phyloP scores from a whole-genome alignment of 2,797 vertebrate species.

The Gymnothorax reevesii region DNA sequence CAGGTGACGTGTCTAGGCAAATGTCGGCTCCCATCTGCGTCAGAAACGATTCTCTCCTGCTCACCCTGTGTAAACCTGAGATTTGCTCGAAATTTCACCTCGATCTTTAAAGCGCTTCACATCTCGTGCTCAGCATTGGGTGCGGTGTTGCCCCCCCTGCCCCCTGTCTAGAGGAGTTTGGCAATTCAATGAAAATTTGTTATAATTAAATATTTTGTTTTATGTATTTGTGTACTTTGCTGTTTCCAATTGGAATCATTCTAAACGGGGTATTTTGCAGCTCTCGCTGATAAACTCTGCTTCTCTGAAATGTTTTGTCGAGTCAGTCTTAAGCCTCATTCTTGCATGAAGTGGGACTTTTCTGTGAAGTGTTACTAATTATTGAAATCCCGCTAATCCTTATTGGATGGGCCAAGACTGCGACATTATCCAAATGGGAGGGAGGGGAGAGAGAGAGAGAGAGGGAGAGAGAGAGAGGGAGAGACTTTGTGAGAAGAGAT shows the following conservation, averaged over 20 bases:
- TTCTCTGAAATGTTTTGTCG: neutral
- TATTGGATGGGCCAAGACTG: conserved; percentile 58
- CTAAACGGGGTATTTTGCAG: neutral
- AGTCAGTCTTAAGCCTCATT: conserved; percentile 14
- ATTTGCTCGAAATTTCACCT: neutral
- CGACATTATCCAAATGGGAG: conserved; percentile 57
- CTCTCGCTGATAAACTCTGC: neutral
- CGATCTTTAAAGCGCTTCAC: neutral
- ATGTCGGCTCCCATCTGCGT: neutral
- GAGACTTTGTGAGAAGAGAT: neutral
- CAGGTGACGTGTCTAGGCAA: neutral
- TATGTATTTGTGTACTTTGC: neutral
- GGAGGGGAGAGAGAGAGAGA: conserved; percentile 35
- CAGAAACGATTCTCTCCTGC: neutral
- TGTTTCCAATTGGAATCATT: neutral
- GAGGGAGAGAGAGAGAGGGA: conserved; percentile 44
- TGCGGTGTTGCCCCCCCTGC: neutral
- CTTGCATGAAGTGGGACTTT: conserved; percentile 63
- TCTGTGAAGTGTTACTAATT: conserved; percentile 65
- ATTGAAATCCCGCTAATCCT: conserved; percentile 66
- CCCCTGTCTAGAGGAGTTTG: neutral
- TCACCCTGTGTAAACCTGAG: neutral
- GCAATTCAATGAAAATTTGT: neutral
- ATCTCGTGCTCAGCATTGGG: neutral
- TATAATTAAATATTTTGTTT: neutral